Conservation (phyloP, 2,113 vertebrate genomes). For the Amblyornis subalaris region DNA sequence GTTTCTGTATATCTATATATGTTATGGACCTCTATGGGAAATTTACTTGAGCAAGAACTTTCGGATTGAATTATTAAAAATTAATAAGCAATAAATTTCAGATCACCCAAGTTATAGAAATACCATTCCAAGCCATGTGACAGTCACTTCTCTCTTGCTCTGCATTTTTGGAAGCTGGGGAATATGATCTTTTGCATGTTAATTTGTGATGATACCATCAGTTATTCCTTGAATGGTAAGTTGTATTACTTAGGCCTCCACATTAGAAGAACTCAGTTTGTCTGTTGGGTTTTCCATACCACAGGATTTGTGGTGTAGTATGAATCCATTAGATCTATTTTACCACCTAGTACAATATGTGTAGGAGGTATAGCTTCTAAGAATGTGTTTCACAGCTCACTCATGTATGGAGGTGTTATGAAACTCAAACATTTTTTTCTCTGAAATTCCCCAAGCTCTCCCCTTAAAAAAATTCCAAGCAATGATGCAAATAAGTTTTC, state of each 20-base stretch:
- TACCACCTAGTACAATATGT: not conserved
- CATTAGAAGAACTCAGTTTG: not conserved
- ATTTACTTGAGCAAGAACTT: not conserved
- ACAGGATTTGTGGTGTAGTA: not conserved
- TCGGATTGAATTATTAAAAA: not conserved
- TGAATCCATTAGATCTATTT: constrained; percentile 5
- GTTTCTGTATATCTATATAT: not conserved
- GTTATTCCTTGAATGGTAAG: not conserved
- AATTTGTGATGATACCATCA: constrained; percentile 16
- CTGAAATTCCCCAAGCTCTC: constrained; percentile 62
- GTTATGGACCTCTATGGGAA: not conserved
- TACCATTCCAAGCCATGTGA: not conserved
- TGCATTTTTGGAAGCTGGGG: not conserved
- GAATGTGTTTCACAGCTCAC: constrained; percentile 18
- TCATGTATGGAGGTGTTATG: constrained; percentile 38
- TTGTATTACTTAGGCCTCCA: not conserved
- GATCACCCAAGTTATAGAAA: constrained; percentile 12
- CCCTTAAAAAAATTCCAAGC: constrained; percentile 50
- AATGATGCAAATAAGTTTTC: constrained; percentile 69
- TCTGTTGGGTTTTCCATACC: constrained; percentile 14
- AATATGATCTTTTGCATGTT: not conserved
- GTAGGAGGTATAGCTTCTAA: not conserved
- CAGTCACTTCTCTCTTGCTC: not conserved
- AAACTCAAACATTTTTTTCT: constrained; percentile 66
- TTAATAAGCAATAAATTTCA: constrained; percentile 38